phyloP scores from a whole-genome alignment of 2,113 vertebrate genomes.

The Thymallus thymallus region DNA sequence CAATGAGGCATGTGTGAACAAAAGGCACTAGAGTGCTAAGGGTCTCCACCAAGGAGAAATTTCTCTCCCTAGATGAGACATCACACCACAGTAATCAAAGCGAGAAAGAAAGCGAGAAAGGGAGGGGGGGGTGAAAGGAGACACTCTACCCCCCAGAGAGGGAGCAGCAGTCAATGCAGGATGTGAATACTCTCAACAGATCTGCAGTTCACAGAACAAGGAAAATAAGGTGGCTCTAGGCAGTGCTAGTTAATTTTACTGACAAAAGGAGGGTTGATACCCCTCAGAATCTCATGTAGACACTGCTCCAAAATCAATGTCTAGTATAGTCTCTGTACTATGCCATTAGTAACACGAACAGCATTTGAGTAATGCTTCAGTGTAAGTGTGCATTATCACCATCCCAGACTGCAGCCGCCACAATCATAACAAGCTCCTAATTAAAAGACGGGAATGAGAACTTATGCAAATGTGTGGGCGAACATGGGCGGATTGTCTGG shows the following conservation, averaged over 20 bases:
- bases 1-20: slow-evolving; percentile 14
- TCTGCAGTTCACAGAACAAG: background rate
- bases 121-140: background rate
- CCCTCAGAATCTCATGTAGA: too few relatives aligned
- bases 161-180: slow-evolving; percentile 9
- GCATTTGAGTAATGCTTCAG: background rate
- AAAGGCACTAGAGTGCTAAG: background rate
- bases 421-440: too few relatives aligned
- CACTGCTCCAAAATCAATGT: too few relatives aligned
- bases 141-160: slow-evolving; percentile 18
- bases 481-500: too few relatives aligned
- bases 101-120: slow-evolving; percentile 19
- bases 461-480: background rate
- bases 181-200: background rate
- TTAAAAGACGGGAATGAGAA: background rate
- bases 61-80: slow-evolving; percentile 21
- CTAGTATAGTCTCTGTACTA: too few relatives aligned
- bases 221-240: background rate
- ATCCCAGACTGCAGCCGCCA: too few relatives aligned
- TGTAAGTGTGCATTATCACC: background rate
- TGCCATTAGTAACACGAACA: too few relatives aligned
- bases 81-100: slow-evolving; percentile 38
- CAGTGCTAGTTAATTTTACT: too few relatives aligned
- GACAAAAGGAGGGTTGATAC: too few relatives aligned
- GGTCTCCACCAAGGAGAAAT: slow-evolving; percentile 12